A percentile compares a stretch with the other conserved stretches of the same genome.
These are phyloP conservation scores for Drosophila cardini DNA, from an alignment of 1,140 invertebrate genomes.

Conservation along the genomic window DNA sequence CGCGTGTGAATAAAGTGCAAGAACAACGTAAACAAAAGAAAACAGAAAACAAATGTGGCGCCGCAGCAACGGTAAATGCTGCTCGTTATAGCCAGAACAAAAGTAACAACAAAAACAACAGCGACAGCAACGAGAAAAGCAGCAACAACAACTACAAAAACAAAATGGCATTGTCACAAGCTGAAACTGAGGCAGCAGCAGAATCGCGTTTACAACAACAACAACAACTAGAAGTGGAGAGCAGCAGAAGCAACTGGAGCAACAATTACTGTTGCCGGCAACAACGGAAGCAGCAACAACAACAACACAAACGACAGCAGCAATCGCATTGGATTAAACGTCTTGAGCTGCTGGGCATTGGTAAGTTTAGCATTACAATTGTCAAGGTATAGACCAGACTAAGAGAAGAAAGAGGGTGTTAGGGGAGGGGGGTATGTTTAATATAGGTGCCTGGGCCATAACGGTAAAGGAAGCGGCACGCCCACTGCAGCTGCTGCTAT, in stretches of 20 bases:
- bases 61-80: conserved; percentile 39
- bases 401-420: too few species aligned
- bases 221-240: conserved; percentile 38
- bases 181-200: conserved; percentile 15
- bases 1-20: conserved; percentile 6
- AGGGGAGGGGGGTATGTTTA: too few species aligned
- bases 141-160: conserved; percentile 30
- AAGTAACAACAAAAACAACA: conserved; percentile 14
- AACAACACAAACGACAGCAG: conserved; percentile 32
- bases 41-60: conserved; percentile 57
- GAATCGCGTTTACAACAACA: conserved; percentile 28
- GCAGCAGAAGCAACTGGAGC: conserved; percentile 28
- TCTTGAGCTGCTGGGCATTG: conserved; percentile 59
- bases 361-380: conserved; percentile 49
- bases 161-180: conserved; percentile 54
- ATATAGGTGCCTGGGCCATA: neutral
- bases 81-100: conserved; percentile 37
- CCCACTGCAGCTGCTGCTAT: conserved; percentile 49
- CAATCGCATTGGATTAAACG: conserved; percentile 66
- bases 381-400: neutral
- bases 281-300: conserved; percentile 46
- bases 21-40: conserved; percentile 25
- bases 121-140: conserved; percentile 24
- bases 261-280: conserved; percentile 57
- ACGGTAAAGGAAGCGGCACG: conserved; percentile 1